Conservation (phyloP, 2,113 vertebrate species). For the Chaenocephalus aceratus region DNA sequence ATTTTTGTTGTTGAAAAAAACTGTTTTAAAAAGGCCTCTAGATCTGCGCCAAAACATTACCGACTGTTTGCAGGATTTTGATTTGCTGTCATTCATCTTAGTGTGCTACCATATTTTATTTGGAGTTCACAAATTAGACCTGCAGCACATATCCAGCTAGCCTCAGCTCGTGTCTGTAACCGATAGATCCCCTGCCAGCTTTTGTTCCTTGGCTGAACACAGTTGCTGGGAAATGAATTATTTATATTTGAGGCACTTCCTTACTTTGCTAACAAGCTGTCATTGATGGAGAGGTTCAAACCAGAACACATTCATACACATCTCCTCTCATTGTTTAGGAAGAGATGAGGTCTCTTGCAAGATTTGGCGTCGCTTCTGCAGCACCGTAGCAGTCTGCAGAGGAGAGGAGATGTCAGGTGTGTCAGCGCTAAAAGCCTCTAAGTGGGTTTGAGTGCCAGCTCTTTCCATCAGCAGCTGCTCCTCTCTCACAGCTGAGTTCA, state of each 20-base stretch:
- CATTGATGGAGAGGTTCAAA: neutral
- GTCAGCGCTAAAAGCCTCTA: constrained; percentile 56
- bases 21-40: neutral
- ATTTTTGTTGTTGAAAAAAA: neutral
- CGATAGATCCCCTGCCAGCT: neutral
- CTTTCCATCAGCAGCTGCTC: constrained; percentile 46
- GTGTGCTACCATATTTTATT: constrained; percentile 22
- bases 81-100: neutral
- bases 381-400: neutral
- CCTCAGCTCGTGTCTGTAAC: constrained; percentile 14
- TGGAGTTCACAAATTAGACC: constrained; percentile 28
- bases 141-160: constrained; percentile 6
- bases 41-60: neutral
- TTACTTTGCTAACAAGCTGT: neutral
- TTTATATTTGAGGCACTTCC: neutral
- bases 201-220: neutral
- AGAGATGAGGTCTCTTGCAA: constrained; percentile 3
- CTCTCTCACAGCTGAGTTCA: constrained; percentile 35
- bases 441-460: constrained; percentile 47
- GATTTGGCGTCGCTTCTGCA: constrained; percentile 2
- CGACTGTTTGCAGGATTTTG: constrained; percentile 3
- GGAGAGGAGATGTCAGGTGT: constrained; percentile 39
- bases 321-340: neutral
- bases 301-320: neutral
- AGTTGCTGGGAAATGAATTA: neutral